Percentiles rank a stretch among this genome's conserved stretches.
Conservation (phyloP, 2,113 vertebrate species). For the Syrrhaptes paradoxus region DNA sequence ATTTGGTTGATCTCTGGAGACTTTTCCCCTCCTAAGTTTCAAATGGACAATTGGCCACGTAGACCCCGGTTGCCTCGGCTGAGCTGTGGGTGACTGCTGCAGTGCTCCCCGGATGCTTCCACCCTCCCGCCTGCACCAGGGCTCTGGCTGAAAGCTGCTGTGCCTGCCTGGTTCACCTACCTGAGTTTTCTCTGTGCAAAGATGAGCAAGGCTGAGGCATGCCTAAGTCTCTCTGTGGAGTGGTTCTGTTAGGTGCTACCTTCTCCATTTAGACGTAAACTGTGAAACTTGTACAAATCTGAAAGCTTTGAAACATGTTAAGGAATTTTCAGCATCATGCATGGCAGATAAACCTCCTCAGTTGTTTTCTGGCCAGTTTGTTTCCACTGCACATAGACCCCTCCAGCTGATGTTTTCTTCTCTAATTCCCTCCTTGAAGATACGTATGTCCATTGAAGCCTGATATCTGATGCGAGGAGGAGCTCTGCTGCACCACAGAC, state of each 20-base stretch:
- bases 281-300: not conserved
- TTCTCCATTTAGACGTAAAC: not conserved
- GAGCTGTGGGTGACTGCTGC: not conserved
- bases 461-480: not conserved
- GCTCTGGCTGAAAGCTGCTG: not conserved
- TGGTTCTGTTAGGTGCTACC: not conserved
- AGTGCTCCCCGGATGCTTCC: rapidly evolving
- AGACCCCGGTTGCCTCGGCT: not conserved
- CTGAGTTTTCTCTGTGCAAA: not conserved
- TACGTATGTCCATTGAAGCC: not conserved
- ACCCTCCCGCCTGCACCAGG: not conserved
- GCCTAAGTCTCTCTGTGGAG: not conserved
- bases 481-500: not conserved
- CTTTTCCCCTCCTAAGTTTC: not conserved
- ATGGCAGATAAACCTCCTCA: not conserved
- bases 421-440: not conserved
- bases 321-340: not conserved
- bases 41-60: not conserved
- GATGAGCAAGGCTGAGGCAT: rapidly evolving
- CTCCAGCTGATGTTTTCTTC: not conserved
- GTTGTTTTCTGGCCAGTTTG: not conserved
- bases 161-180: not conserved
- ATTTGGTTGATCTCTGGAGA: not conserved
- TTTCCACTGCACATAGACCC: not conserved
- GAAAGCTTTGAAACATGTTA: not conserved